Evolutionary conservation across 2,797 vertebrate species (phyloP).

Genomic region (Spea hammondii): DNA sequence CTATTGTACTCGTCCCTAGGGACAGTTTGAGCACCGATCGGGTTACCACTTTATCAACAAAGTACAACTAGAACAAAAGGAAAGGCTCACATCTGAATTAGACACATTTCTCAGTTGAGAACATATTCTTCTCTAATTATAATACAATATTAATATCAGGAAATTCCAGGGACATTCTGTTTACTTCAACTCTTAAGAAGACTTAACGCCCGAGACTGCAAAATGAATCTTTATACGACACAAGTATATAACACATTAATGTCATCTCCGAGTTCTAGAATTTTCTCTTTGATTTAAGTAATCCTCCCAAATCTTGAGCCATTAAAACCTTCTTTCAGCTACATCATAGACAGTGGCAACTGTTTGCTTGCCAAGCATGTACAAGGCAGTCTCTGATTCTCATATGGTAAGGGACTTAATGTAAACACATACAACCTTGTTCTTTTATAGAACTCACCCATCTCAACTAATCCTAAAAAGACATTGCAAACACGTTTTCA

Average conservation of each 20-base stretch:
- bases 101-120: slow-evolving; percentile 9
- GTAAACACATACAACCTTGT: too few relatives aligned
- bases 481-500: too few relatives aligned
- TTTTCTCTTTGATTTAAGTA: neutral
- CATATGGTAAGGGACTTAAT: too few relatives aligned
- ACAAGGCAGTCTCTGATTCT: too few relatives aligned
- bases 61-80: neutral
- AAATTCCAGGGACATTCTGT: slow-evolving; percentile 16
- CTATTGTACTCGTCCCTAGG: neutral
- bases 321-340: too few relatives aligned
- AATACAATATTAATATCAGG: slow-evolving; percentile 14
- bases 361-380: too few relatives aligned
- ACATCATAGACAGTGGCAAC: too few relatives aligned
- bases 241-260: neutral
- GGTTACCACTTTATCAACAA: neutral
- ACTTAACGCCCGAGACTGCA: neutral
- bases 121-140: slow-evolving; percentile 20
- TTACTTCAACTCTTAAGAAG: slow-evolving; percentile 8
- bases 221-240: neutral
- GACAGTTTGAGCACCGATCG: neutral
- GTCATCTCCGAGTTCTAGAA: too few relatives aligned
- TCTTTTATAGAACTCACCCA: too few relatives aligned
- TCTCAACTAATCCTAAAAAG: too few relatives aligned
- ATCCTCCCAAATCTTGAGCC: neutral
- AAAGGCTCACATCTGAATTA: neutral